Percentiles rank a stretch among this genome's conserved stretches.
These are phyloP conservation scores for Gopherus flavomarginatus DNA, from an alignment of 2,113 vertebrate species.

Conservation along the genomic window DNA sequence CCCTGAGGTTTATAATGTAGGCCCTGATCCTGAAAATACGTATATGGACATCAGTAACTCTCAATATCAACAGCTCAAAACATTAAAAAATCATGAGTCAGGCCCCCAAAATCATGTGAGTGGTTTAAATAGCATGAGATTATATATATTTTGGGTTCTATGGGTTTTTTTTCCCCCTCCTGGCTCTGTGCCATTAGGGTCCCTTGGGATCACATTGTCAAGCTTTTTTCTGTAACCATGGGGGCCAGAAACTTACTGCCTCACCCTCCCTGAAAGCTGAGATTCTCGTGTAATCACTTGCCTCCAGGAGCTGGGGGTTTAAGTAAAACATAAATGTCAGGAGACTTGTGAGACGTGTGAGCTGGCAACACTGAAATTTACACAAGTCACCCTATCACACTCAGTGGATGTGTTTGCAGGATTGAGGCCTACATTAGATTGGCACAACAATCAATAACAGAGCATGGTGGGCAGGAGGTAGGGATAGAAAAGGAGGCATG, in stretches of 20 bases:
- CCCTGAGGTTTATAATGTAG: neutral
- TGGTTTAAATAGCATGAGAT: neutral
- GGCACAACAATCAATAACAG: neutral
- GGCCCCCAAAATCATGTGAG: neutral
- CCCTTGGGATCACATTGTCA: neutral
- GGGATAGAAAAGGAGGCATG: neutral
- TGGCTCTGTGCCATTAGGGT: neutral
- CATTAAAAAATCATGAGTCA: neutral
- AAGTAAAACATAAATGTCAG: neutral
- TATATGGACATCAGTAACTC: neutral
- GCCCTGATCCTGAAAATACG: rapidly evolving
- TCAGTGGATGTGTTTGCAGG: neutral
- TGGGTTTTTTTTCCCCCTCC: neutral
- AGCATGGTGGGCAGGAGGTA: neutral
- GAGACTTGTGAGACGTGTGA: slow-evolving; percentile 27
- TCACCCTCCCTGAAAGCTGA: neutral
- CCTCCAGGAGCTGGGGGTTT: neutral
- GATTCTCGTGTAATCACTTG: neutral
- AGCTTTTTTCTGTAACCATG: neutral
- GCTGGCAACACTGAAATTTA: neutral
- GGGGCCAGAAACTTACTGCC: neutral
- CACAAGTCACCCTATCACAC: neutral
- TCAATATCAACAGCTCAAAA: neutral
- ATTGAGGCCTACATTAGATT: neutral
- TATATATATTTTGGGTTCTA: neutral